Evolutionary conservation across 2,888 invertebrate species (phyloP).

Genomic region (Scrobipalpa costella): DNA sequence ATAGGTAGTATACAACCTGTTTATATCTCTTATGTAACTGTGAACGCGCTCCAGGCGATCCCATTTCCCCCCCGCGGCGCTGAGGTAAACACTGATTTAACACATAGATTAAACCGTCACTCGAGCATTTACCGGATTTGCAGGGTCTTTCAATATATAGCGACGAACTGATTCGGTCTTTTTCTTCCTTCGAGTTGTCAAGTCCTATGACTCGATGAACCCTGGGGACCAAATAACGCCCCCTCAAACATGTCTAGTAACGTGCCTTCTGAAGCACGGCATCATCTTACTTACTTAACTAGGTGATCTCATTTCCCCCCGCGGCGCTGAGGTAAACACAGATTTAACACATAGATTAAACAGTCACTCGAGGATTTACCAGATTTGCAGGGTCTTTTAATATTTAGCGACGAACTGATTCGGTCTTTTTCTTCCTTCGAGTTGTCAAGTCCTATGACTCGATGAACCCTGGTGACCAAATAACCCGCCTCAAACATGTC

Average conservation of each 20-base stretch:
- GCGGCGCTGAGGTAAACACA: slow-evolving; percentile 14
- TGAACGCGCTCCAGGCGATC: slow-evolving; percentile 6
- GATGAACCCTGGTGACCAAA: too few species aligned
- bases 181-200: too few species aligned
- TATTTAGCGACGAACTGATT: not conserved
- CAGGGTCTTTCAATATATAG: not conserved
- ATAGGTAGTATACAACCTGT: slow-evolving; percentile 10
- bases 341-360: slow-evolving; percentile 23
- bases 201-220: too few species aligned
- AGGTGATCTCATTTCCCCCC: slow-evolving; percentile 18
- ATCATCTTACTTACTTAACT: too few species aligned
- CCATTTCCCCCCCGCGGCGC: slow-evolving; percentile 20
- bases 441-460: too few species aligned
- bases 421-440: too few species aligned
- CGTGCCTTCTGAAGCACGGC: too few species aligned
- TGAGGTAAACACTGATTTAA: slow-evolving; percentile 22
- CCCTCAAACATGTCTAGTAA: too few species aligned
- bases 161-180: not conserved
- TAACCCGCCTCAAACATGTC: too few species aligned
- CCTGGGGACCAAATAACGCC: too few species aligned
- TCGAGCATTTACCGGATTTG: slow-evolving; percentile 3
- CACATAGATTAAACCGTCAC: slow-evolving; percentile 24
- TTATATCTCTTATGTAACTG: not conserved
- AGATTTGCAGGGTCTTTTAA: not conserved
- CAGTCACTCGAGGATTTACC: slow-evolving; percentile 15